Conservation (phyloP, 2,797 vertebrate genomes). For the Characodon lateralis region DNA sequence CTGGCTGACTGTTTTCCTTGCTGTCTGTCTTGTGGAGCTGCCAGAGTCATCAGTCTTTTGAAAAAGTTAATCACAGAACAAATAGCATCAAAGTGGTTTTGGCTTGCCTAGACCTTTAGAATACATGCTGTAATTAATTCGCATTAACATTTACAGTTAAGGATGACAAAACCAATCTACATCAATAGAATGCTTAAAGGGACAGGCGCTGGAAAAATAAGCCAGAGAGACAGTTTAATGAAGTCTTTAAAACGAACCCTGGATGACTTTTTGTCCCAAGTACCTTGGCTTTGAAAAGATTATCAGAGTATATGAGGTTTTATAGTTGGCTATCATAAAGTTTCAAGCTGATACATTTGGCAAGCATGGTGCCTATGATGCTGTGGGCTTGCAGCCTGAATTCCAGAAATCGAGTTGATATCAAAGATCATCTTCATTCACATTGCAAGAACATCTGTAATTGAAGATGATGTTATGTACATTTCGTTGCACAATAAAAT, state of each 20-base stretch:
- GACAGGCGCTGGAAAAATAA: conserved; percentile 12
- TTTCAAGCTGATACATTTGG: background rate
- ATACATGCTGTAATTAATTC: conserved; percentile 11
- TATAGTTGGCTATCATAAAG: background rate
- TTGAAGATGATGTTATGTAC: background rate
- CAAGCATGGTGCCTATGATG: conserved; percentile 1
- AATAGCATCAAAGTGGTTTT: background rate
- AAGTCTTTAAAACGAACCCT: conserved; percentile 21
- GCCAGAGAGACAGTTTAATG: background rate
- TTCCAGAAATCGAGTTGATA: conserved; percentile 29
- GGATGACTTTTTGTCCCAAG: conserved; percentile 13
- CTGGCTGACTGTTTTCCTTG: conserved; percentile 33
- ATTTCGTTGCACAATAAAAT: background rate
- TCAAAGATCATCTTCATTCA: background rate
- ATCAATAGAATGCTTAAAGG: conserved; percentile 20
- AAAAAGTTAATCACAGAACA: conserved; percentile 6
- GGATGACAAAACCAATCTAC: background rate
- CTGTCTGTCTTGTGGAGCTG: conserved; percentile 1
- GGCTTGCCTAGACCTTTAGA: conserved; percentile 7
- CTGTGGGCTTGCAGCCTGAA: conserved; percentile 10
- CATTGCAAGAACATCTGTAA: conserved; percentile 18
- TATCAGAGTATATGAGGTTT: conserved; percentile 10
- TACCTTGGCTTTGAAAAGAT: conserved; percentile 16
- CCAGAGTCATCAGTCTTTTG: conserved; percentile 9
- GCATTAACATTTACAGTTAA: conserved; percentile 24